A percentile compares a stretch with the other conserved stretches of the same genome.
Evolutionary conservation across 2,113 vertebrate genomes (phyloP).

Genomic region (Arenaria interpres): DNA sequence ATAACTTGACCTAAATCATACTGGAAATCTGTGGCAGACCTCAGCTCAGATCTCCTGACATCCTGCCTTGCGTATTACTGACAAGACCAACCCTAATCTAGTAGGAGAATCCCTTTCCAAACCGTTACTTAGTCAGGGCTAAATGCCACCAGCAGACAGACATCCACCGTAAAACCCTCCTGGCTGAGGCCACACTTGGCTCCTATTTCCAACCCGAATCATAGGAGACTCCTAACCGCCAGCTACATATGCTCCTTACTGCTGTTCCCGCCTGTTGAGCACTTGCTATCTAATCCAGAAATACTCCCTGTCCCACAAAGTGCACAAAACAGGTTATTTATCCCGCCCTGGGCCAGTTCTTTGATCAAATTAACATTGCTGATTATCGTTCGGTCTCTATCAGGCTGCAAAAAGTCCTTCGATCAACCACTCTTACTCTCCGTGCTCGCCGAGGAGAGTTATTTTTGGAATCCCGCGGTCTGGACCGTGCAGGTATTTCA

Average conservation of each 20-base stretch:
- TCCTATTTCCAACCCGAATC: background rate
- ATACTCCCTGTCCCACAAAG: conserved; percentile 30
- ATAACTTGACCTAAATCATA: conserved; percentile 66
- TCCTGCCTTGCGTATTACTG: conserved; percentile 51
- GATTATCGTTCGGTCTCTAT: background rate
- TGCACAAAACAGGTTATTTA: conserved; percentile 2
- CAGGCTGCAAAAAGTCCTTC: background rate
- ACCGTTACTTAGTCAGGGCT: conserved; percentile 44
- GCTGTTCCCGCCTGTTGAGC: conserved; percentile 33
- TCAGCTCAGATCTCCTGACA: conserved; percentile 56
- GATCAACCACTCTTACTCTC: background rate
- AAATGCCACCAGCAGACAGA: conserved; percentile 58
- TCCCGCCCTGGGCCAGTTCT: background rate
- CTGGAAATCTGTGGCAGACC: conserved; percentile 61
- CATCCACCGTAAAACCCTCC: conserved; percentile 27
- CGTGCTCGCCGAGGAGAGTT: background rate
- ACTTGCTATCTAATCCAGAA: conserved; percentile 52
- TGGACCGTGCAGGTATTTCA: conserved; percentile 15
- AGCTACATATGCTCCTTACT: background rate
- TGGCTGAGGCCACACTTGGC: conserved; percentile 25
- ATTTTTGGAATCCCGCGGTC: background rate
- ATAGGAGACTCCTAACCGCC: background rate
- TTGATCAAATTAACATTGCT: background rate
- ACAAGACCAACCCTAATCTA: conserved; percentile 59
- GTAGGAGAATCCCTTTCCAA: conserved; percentile 53